These are phyloP conservation scores for Neelides sp. DNA, from an alignment of 1,140 invertebrate genomes.

Conservation along the genomic window DNA sequence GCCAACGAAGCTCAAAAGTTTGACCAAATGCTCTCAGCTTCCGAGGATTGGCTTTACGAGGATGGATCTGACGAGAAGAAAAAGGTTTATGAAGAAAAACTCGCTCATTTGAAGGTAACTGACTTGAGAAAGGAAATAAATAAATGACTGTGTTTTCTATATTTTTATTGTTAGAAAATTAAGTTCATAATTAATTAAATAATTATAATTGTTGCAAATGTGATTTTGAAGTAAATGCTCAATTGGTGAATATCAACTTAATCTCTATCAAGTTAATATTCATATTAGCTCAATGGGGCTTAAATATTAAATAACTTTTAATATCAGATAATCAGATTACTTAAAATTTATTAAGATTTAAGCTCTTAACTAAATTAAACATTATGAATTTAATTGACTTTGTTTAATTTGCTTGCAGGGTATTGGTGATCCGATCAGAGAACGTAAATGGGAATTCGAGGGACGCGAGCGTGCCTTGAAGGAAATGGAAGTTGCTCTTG, in stretches of 20 bases:
- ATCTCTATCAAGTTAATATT: too few species aligned
- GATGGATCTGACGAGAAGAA: constrained; percentile 82
- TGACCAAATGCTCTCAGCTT: constrained; percentile 56
- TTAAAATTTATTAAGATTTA: neutral
- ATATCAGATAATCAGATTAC: neutral
- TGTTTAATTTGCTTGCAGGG: constrained; percentile 45
- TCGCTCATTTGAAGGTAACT: constrained; percentile 50
- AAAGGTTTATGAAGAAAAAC: constrained; percentile 59
- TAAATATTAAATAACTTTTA: too few species aligned
- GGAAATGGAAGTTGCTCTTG: constrained; percentile 56
- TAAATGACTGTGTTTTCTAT: neutral
- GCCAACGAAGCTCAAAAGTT: constrained; percentile 57
- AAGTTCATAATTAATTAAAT: neutral
- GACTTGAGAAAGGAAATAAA: neutral
- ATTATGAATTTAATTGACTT: constrained; percentile 34
- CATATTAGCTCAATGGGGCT: too few species aligned
- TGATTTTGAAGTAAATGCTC: too few species aligned
- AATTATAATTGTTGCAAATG: neutral
- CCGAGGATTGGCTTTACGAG: constrained; percentile 94
- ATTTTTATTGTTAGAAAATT: neutral
- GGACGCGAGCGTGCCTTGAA: constrained; percentile 60
- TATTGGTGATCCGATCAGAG: constrained; percentile 72
- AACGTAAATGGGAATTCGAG: constrained; percentile 62
- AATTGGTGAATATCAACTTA: too few species aligned
- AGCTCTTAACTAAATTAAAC: neutral